A percentile compares a stretch with the other conserved stretches of the same genome.
Evolutionary conservation across 1,140 invertebrate genomes (phyloP).

Genomic region (Dendroctonus ponderosae): DNA sequence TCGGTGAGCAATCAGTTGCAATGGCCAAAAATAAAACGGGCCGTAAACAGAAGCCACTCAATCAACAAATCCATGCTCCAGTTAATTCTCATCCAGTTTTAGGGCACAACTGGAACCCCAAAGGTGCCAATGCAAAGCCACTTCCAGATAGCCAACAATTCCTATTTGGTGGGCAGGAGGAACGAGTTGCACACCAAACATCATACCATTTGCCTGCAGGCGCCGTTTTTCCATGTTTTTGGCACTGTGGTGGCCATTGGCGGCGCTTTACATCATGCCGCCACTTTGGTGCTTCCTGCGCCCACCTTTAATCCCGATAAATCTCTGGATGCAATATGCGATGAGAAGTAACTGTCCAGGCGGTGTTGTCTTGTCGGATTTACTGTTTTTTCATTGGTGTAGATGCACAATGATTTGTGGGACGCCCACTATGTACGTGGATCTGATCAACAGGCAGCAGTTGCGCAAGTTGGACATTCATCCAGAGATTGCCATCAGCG

Average conservation of each 20-base stretch:
- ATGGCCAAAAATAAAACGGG: not conserved
- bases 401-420: slow-evolving; percentile 70
- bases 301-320: slow-evolving; percentile 67
- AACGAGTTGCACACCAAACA: slow-evolving; percentile 57
- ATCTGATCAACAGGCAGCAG: slow-evolving; percentile 64
- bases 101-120: slow-evolving; percentile 82
- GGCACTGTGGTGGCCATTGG: slow-evolving; percentile 74
- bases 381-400: too few species aligned
- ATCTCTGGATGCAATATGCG: slow-evolving; percentile 63
- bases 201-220: slow-evolving; percentile 70
- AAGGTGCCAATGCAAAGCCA: slow-evolving; percentile 87
- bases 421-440: slow-evolving; percentile 96
- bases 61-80: not conserved
- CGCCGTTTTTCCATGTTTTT: slow-evolving; percentile 92
- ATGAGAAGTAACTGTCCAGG: slow-evolving; percentile 62
- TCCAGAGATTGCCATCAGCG: slow-evolving; percentile 62
- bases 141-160: slow-evolving; percentile 83
- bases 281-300: slow-evolving; percentile 69
- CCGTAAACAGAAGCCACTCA: not conserved
- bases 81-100: slow-evolving; percentile 9
- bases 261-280: slow-evolving; percentile 61
- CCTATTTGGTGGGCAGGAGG: slow-evolving; percentile 63
- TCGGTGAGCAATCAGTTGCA: slow-evolving; percentile 59
- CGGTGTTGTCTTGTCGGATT: too few species aligned
- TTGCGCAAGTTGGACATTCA: slow-evolving; percentile 52